Evolutionary conservation across 2,888 invertebrate species (phyloP), one percentile per base, ranked within the genome.

Genomic region (Dicyrtomina minuta): DNA sequence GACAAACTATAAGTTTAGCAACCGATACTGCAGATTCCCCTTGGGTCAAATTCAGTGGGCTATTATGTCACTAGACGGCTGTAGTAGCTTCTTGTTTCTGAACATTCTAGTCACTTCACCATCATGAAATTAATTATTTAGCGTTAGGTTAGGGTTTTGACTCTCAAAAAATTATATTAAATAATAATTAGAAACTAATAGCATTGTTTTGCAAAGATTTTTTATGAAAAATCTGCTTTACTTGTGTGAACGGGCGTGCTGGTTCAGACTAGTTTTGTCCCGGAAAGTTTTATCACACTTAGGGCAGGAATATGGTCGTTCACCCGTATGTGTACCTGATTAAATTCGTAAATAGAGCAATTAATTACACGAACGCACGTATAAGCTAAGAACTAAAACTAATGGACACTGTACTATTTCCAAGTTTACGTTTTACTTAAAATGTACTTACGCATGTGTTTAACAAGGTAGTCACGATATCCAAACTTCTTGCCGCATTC

Each of bases 401-500:
- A n/a, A n/a, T n/a, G n/a, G n/a, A n/a, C n/a, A n/a, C n/a, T n/a
- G n/a, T n/a, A n/a, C n/a, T n/a, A n/a, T n/a, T n/a, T n/a, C n/a
- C n/a, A n/a, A n/a, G n/a, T n/a, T n/a, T n/a, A n/a, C n/a, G 26
- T 61, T 12, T 20, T 12, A 44, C 20, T 2, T n/a, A 17, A 51
- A 51, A 64, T 39, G 24, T 20, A 71, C 71, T 70, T 74, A 74
- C 75, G 68, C 69, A 75, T 71, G 60, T 75, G 75, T 51, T 75
- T 75, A 61, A 75, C 74, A 46, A 75, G 68, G 60, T 75, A 75
- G 69, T 75, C 75, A 67, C 75, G 70, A 70, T 73, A 75, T 49
- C 75, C 77, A 66, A 77, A 77, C 58, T 77, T 77, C 62, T 75
- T 71, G 62, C 77, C 77, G 64, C 77, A 77, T 67, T 76, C 76